phyloP scores from a whole-genome alignment of 2,797 vertebrate genomes.

The Bovichtus variegatus region DNA sequence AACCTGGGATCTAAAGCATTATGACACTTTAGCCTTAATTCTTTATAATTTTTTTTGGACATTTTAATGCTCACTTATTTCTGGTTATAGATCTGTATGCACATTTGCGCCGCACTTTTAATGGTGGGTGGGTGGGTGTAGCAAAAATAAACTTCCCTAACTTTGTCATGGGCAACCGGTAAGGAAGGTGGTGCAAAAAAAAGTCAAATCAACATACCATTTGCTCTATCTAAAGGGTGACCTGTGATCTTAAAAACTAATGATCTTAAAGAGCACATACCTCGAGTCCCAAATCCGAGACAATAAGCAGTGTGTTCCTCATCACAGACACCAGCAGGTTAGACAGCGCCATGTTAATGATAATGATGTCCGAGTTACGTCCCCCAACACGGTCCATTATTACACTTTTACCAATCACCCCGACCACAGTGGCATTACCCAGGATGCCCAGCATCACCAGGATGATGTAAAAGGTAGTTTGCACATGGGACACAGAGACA shows the following conservation, averaged over 20 bases:
- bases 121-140: no score
- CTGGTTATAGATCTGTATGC: no score
- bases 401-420: constrained; percentile 80
- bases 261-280: constrained; percentile 55
- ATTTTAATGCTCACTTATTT: no score
- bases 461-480: constrained; percentile 74
- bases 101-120: no score
- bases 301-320: constrained; percentile 83
- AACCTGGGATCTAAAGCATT: no score
- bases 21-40: no score
- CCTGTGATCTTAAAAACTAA: background rate
- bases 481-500: constrained; percentile 52
- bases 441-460: constrained; percentile 83
- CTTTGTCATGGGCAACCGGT: background rate
- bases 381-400: constrained; percentile 59
- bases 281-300: constrained; percentile 82
- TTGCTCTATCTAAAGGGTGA: background rate
- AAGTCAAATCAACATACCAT: background rate
- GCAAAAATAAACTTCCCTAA: background rate
- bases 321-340: constrained; percentile 85
- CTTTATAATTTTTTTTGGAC: no score
- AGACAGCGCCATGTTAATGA: constrained; percentile 86
- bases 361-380: constrained; percentile 85
- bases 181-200: background rate
- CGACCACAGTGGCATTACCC: constrained; percentile 81